Evolutionary conservation across 1,140 invertebrate species (phyloP).

Genomic region (Ectropis grisescens): DNA sequence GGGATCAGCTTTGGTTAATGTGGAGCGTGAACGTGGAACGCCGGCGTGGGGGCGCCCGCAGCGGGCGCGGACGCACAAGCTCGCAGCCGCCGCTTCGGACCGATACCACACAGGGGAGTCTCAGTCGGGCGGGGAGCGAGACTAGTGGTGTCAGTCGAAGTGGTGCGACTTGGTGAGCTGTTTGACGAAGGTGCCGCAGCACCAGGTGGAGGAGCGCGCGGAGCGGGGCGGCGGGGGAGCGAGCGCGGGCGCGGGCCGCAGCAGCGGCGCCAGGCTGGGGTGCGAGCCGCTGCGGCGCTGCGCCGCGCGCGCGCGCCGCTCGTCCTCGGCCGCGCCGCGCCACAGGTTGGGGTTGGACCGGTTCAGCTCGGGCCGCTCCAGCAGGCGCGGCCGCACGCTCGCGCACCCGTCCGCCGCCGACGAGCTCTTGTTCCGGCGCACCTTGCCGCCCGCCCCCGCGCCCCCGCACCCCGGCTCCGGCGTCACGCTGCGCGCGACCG

Average conservation of each 20-base stretch:
- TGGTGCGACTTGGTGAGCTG: conserved; percentile 74
- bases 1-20: conserved; percentile 23
- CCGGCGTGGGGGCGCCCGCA: conserved; percentile 1
- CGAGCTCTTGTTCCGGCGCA: conserved; percentile 66
- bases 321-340: conserved; percentile 43
- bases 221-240: conserved; percentile 45
- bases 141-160: conserved; percentile 72
- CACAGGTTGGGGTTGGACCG: conserved; percentile 62
- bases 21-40: conserved; percentile 11
- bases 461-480: conserved; percentile 33
- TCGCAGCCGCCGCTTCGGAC: no score
- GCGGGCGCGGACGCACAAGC: no score
- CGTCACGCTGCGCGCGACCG: conserved; percentile 35
- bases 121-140: no score
- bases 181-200: conserved; percentile 73
- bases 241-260: conserved; percentile 18
- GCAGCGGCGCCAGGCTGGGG: conserved; percentile 7
- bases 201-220: conserved; percentile 73
- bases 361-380: conserved; percentile 53
- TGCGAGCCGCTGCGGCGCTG: conserved; percentile 21
- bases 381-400: conserved; percentile 42
- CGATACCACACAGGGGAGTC: no score
- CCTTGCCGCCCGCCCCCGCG: conserved; percentile 40
- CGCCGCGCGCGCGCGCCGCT: conserved; percentile 32
- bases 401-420: conserved; percentile 56